Evolutionary conservation across 2,113 vertebrate genomes (phyloP).

Genomic region (Abramis brama): DNA sequence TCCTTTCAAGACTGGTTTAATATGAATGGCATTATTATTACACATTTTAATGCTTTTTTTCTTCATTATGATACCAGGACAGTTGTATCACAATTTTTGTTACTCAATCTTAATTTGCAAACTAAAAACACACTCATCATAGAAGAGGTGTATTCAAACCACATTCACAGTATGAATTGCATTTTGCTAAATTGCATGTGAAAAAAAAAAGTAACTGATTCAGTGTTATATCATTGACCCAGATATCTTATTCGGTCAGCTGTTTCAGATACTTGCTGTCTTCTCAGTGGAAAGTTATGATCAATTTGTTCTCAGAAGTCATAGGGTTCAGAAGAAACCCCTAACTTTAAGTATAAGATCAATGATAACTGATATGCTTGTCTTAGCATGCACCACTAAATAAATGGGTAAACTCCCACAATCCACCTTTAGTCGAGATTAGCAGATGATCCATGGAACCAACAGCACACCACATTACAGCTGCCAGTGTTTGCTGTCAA

Average conservation of each 20-base stretch:
- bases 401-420: not conserved
- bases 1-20: too few relatives aligned
- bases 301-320: not conserved
- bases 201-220: not conserved
- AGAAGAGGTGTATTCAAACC: too few relatives aligned
- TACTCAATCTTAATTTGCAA: too few relatives aligned
- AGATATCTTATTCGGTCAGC: not conserved
- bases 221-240: not conserved
- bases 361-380: not conserved
- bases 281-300: not conserved
- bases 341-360: not conserved
- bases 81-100: too few relatives aligned
- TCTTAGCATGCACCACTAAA: not conserved
- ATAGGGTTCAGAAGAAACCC: not conserved
- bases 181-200: not conserved
- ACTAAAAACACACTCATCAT: too few relatives aligned
- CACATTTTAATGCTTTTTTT: too few relatives aligned
- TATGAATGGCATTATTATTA: too few relatives aligned
- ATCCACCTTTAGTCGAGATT: conserved; percentile 12
- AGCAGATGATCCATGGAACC: conserved; percentile 18
- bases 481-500: conserved; percentile 61
- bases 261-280: not conserved
- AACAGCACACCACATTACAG: not conserved
- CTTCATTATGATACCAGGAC: too few relatives aligned
- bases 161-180: too few relatives aligned